Evolutionary conservation across 2,113 vertebrate genomes (phyloP).

Genomic region (Dendrocopos noguchii): DNA sequence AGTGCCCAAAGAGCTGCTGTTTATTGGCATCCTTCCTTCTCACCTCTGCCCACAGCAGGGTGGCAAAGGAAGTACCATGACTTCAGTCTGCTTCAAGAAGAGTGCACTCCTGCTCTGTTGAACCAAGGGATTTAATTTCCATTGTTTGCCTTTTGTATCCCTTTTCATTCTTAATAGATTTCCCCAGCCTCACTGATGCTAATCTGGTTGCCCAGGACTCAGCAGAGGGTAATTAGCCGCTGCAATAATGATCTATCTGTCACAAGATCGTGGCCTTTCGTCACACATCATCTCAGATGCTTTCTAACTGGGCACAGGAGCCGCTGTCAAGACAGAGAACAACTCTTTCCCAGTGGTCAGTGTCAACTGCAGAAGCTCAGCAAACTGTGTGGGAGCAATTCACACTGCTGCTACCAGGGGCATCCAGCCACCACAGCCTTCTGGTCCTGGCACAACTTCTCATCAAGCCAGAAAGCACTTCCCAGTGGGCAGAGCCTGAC

Average conservation of each 20-base stretch:
- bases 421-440: not conserved
- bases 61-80: not conserved
- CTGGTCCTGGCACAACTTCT: accelerated
- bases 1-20: not conserved
- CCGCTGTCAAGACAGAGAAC: accelerated
- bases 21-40: not conserved
- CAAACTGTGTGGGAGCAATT: accelerated
- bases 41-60: accelerated
- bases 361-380: not conserved
- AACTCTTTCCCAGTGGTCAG: accelerated
- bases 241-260: slow-evolving; percentile 5
- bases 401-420: accelerated
- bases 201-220: slow-evolving; percentile 21
- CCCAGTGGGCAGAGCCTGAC: not conserved
- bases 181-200: not conserved
- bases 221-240: slow-evolving; percentile 33
- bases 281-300: not conserved
- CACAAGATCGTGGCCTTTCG: not conserved
- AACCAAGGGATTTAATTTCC: slow-evolving; percentile 29
- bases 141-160: not conserved
- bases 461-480: not conserved
- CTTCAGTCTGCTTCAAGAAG: not conserved
- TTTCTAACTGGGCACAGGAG: not conserved
- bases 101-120: not conserved
- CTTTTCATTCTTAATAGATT: not conserved